Base-by-base conservation (phyloP, 1,140 invertebrate genomes). In the Eurosta solidaginis region DNA sequence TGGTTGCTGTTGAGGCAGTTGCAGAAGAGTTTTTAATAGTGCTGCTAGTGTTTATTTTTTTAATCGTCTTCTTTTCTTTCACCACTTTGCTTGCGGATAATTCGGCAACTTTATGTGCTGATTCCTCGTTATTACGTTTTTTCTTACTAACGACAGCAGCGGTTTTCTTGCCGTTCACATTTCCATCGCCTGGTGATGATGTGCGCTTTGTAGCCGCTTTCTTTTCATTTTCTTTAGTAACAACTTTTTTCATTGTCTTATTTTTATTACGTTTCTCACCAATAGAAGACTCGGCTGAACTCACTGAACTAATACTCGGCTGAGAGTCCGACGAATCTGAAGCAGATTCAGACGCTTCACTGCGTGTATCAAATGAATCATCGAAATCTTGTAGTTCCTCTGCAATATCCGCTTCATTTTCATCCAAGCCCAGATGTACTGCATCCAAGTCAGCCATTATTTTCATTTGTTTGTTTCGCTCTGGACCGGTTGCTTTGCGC, bases 291-390 rank as follows among this genome's bases (percentile, higher is more conserved):
- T 92, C 92, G 76, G 91, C 90, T 9, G 91, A 91, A 78, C 93
- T 94, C 33, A 92, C 92, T 22, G 93, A 92, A 85, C 93, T 94
- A 36, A 94, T 93, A 82, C 92, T 93, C 7, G 93, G 93, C 78
- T 84, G 82, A 0, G 91, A 90, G 81, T 91, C 92, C 2, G 92
- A 92, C 79, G 91, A 90, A 77, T 91, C 92, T 27, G 93, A 92
- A 79, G 91, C 92, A 50, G 91, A 87, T 29, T 87, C 85, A 45
- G 93, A 94, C 25, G 95, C 93, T 88, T 96, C 94, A 85, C 94
- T 95, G 17, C 93, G 89, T 25, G 93, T 94, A 83, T 96, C 94
- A 79, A 90, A 90, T 22, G 88, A 88, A 74, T 92, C 92, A 52
- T 91, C 92, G 77, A 93, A 86, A 78, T 90, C 91, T 86, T 93